Evolutionary conservation across 2,888 invertebrate species (phyloP), one percentile per base, ranked within the genome.

Genomic region (Erebia epiphron): DNA sequence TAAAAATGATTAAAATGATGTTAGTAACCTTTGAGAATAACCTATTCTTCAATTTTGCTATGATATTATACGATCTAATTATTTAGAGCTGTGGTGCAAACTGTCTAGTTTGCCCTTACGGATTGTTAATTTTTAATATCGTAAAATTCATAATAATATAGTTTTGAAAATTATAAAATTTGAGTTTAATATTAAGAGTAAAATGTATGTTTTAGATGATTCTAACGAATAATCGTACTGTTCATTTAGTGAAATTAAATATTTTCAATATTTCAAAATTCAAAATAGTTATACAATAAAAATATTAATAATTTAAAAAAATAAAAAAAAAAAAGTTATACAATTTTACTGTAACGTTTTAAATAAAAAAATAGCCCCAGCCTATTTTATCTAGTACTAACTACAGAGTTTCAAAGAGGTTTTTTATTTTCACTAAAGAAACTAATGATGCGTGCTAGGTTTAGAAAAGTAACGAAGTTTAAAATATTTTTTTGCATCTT

Each of bases 41-140:
- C 26, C 26, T 26, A 26, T 35, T 35, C 7, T 35, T 49, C 5
- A 14, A 49, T 14, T 49, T 49, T 11, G 18, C 46, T 21, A n/a
- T 10, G 76, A 70, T 77, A 82, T 81, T 80, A 80, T 79, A 83
- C 76, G 73, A 75, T 75, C 73, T 79, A 82, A 79, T 83, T 84
- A 84, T 84, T 83, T 80, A 75, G 74, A 79, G 78, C 77, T 76
- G 76, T 79, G 78, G 78, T 81, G 80, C 75, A 77, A 84, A 86
- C 82, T 86, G 84, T 82, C 83, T 75, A 80, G 87, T 87, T 82
- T 80, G 80, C 85, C 82, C 84, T 80, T 78, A 85, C 69, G 83
- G 77, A 69, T 76, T 69, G 76, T 77, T 78, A 76, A 81, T 82
- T 75, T 43, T 54, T 35, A 35, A 65, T 10, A 65, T 41, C 10